Evolutionary conservation across 2,888 invertebrate species (phyloP).

Genomic region (Drosophila histrio): DNA sequence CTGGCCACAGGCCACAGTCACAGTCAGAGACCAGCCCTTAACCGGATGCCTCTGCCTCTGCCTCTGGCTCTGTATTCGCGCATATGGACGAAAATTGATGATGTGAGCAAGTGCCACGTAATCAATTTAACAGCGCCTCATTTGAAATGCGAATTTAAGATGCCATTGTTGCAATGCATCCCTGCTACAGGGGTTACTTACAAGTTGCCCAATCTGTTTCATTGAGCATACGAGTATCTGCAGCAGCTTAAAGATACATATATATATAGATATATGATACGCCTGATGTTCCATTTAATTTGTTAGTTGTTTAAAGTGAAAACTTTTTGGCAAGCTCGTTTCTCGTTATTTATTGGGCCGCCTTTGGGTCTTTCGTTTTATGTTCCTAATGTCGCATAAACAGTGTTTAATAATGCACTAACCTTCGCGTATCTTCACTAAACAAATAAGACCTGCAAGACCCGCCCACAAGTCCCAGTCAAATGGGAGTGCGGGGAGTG

Average conservation of each 20-base stretch:
- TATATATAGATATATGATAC: conserved; percentile 26
- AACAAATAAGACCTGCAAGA: conserved; percentile 65
- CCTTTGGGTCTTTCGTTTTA: conserved; percentile 59
- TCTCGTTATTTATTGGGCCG: conserved; percentile 42
- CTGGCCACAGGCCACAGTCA: conserved; percentile 14
- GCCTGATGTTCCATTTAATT: conserved; percentile 26
- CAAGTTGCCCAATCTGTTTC: conserved; percentile 21
- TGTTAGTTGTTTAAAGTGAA: conserved; percentile 20
- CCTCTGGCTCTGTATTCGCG: conserved; percentile 46
- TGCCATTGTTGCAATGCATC: conserved; percentile 62
- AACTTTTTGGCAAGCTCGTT: conserved; percentile 27
- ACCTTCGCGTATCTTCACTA: conserved; percentile 66
- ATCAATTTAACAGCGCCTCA: conserved; percentile 72
- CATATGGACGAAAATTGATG: conserved; percentile 78
- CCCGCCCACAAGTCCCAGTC: conserved; percentile 8
- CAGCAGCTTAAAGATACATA: not conserved
- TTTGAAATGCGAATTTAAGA: conserved; percentile 78
- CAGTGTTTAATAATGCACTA: conserved; percentile 77
- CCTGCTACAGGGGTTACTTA: conserved; percentile 17
- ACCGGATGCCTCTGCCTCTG: conserved; percentile 36
- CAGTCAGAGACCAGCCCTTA: conserved; percentile 24
- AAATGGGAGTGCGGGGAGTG: not conserved
- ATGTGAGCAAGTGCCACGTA: conserved; percentile 76
- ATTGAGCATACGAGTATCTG: conserved; percentile 3
- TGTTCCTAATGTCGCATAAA: conserved; percentile 81